These are phyloP conservation scores for Galleria mellonella DNA, from an alignment of 1,140 invertebrate species.

Conservation along the genomic window DNA sequence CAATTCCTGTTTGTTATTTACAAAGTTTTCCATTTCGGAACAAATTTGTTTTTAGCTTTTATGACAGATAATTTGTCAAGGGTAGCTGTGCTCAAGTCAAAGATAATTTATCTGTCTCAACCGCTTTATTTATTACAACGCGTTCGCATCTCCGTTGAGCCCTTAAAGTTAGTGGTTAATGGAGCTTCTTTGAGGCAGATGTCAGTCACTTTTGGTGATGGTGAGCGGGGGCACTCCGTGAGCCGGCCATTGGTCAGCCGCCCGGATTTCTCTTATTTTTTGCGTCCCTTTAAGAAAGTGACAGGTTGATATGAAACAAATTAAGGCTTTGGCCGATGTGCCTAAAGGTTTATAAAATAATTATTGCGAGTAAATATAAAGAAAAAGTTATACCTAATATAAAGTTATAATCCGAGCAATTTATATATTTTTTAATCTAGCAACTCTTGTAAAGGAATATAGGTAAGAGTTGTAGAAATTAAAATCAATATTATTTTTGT, in stretches of 20 bases:
- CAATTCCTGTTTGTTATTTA: conserved; percentile 30
- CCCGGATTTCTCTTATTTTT: conserved; percentile 32
- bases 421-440: too few species aligned
- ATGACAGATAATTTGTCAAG: conserved; percentile 71
- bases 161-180: conserved; percentile 68
- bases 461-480: too few species aligned
- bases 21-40: conserved; percentile 42
- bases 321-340: conserved; percentile 1
- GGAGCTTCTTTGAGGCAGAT: conserved; percentile 60
- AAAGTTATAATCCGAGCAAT: too few species aligned
- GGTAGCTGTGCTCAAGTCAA: conserved; percentile 64
- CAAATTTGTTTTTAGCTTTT: conserved; percentile 68
- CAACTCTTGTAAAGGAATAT: too few species aligned
- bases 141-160: conserved; percentile 66
- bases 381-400: too few species aligned
- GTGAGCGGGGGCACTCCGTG: conserved; percentile 6
- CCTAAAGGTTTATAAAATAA: background rate
- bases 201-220: conserved; percentile 44
- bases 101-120: conserved; percentile 73
- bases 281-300: conserved; percentile 27
- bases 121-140: conserved; percentile 70
- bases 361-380: background rate
- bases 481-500: too few species aligned
- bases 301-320: conserved; percentile 28
- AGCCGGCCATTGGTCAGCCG: conserved; percentile 11